Conservation (phyloP, 2,113 vertebrate genomes). For the Bubo blakistoni region DNA sequence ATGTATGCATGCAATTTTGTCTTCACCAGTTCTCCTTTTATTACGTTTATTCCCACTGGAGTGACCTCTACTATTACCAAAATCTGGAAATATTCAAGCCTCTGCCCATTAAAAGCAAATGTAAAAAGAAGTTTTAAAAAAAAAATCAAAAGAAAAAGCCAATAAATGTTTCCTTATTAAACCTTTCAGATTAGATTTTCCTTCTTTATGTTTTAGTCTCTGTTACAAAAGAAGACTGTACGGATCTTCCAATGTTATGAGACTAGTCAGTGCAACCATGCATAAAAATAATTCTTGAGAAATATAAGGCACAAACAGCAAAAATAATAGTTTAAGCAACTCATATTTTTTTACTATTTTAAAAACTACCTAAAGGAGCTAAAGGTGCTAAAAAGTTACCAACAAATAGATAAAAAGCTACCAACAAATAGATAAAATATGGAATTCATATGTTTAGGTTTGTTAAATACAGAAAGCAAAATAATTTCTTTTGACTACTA, state of each 20-base stretch:
- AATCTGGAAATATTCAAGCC: background rate
- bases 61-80: background rate
- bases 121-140: background rate
- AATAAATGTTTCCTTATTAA: background rate
- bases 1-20: background rate
- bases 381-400: background rate
- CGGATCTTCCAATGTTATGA: background rate
- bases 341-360: background rate
- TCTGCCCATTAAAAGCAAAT: background rate
- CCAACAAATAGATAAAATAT: background rate
- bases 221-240: background rate
- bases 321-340: background rate
- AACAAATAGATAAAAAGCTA: background rate
- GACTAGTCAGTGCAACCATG: background rate
- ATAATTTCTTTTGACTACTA: background rate
- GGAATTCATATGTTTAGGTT: background rate
- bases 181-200: background rate
- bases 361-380: background rate
- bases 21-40: background rate
- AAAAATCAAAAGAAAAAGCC: background rate
- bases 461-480: background rate
- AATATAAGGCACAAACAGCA: background rate
- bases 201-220: background rate
- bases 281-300: background rate
- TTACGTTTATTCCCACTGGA: background rate